These are phyloP conservation scores for Elymnias hypermnestra DNA, from an alignment of 1,140 invertebrate genomes.

Conservation along the genomic window DNA sequence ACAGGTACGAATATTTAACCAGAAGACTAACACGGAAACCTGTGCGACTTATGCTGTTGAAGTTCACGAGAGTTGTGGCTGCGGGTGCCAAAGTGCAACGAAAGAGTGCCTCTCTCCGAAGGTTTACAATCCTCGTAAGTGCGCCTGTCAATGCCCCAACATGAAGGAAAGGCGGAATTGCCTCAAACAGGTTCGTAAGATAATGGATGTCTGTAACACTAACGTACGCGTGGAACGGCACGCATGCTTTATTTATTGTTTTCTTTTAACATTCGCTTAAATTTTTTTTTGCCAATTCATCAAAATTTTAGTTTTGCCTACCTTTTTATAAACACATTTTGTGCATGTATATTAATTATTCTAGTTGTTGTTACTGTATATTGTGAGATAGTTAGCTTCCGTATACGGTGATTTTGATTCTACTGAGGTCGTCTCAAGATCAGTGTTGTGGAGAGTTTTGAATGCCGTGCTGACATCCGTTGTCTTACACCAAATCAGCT, in stretches of 20 bases:
- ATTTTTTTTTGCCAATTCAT: not conserved
- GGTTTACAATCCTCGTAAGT: slow-evolving; percentile 67
- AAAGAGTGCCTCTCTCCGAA: slow-evolving; percentile 40
- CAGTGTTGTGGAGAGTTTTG: slow-evolving; percentile 2
- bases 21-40: slow-evolving; percentile 53
- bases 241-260: slow-evolving; percentile 32
- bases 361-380: not conserved
- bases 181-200: slow-evolving; percentile 63
- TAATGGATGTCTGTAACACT: slow-evolving; percentile 66
- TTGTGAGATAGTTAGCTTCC: not conserved
- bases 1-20: slow-evolving; percentile 52
- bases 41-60: slow-evolving; percentile 49
- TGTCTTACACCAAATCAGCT: slow-evolving; percentile 51
- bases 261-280: slow-evolving; percentile 8
- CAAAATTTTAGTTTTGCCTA: not conserved
- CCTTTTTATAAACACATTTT: not conserved
- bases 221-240: slow-evolving; percentile 40
- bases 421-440: too few relatives aligned
- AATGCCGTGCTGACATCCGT: slow-evolving; percentile 58
- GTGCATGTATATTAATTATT: not conserved
- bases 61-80: slow-evolving; percentile 52
- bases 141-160: slow-evolving; percentile 65
- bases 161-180: slow-evolving; percentile 52
- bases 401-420: too few relatives aligned
- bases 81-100: slow-evolving; percentile 31